Evolutionary conservation across 2,888 invertebrate species (phyloP).

Genomic region (Drosophila sordidula): DNA sequence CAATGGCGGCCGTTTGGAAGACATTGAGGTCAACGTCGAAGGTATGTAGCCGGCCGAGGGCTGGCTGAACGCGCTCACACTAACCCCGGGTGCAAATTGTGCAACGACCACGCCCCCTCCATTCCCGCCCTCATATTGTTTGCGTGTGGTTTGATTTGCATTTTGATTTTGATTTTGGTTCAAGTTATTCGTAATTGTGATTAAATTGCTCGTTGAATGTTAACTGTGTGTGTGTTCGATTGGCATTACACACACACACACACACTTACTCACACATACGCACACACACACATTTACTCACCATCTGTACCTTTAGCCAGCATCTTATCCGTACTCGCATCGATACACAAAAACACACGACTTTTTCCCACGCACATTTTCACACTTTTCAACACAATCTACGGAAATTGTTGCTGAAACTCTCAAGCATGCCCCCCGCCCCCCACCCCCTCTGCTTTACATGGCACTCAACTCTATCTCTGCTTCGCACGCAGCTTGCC

Average conservation of each 20-base stretch:
- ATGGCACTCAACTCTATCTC: slow-evolving; percentile 4
- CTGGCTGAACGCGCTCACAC: slow-evolving; percentile 23
- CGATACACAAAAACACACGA: slow-evolving; percentile 16
- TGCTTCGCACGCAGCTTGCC: slow-evolving; percentile 29
- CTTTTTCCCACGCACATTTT: slow-evolving; percentile 41
- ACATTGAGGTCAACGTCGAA: slow-evolving; percentile 98
- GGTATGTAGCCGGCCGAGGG: slow-evolving; percentile 86
- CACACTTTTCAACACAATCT: slow-evolving; percentile 57
- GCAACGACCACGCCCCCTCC: background rate
- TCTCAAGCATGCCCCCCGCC: slow-evolving; percentile 51
- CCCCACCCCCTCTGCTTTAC: slow-evolving; percentile 10
- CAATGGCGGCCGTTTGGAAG: slow-evolving; percentile 95
- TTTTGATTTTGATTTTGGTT: slow-evolving; percentile 46
- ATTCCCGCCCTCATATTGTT: slow-evolving; percentile 31
- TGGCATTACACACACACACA: slow-evolving; percentile 30
- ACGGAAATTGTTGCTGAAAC: slow-evolving; percentile 66
- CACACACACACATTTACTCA: slow-evolving; percentile 22
- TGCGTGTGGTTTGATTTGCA: slow-evolving; percentile 31
- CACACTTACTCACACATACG: slow-evolving; percentile 1
- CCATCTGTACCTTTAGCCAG: slow-evolving; percentile 13
- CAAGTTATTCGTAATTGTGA: slow-evolving; percentile 64
- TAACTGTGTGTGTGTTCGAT: slow-evolving; percentile 35
- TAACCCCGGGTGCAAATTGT: slow-evolving; percentile 15
- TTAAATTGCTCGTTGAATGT: slow-evolving; percentile 68
- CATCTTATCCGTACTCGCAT: slow-evolving; percentile 40